phyloP scores from a whole-genome alignment of 2,888 invertebrate species.

The Clunio marinus region DNA sequence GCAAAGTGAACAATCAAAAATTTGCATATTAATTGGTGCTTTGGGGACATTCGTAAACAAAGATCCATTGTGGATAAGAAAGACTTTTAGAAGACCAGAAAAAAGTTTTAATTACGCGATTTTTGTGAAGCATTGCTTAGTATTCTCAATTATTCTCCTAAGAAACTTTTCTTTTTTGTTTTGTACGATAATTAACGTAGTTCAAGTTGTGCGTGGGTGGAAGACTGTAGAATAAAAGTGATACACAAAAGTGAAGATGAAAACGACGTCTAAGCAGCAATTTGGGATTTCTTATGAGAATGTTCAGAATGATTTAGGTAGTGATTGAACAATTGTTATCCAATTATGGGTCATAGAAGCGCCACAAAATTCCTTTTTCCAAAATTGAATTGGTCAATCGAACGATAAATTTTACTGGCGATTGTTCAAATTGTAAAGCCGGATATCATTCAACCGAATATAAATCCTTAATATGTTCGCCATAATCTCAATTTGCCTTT shows the following conservation, averaged over 20 bases:
- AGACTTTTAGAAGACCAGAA: not conserved
- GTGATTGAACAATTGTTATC: not conserved
- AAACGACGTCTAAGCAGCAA: not conserved
- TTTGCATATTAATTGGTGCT: slow-evolving; percentile 16
- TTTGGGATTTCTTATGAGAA: slow-evolving; percentile 1
- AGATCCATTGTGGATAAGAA: slow-evolving; percentile 13
- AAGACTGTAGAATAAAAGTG: not conserved
- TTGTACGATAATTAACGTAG: not conserved
- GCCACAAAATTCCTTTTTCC: too few relatives aligned
- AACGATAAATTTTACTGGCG: slow-evolving; percentile 10
- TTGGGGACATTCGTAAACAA: not conserved
- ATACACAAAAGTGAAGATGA: slow-evolving; percentile 6
- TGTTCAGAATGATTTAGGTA: slow-evolving; percentile 3
- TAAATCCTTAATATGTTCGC: slow-evolving; percentile 8
- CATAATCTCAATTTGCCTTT: not conserved
- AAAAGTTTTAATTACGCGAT: slow-evolving; percentile 19
- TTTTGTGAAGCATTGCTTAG: not conserved
- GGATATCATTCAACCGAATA: slow-evolving; percentile 15
- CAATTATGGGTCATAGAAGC: too few relatives aligned
- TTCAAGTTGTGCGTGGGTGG: slow-evolving; percentile 21
- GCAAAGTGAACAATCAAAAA: not conserved
- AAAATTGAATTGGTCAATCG: too few relatives aligned
- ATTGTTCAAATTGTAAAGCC: slow-evolving; percentile 13
- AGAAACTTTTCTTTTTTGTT: too few relatives aligned
- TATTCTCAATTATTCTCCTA: not conserved